Evolutionary conservation across 37 sponge, comb jelly and placozoan genomes (phyloP), one percentile per base, ranked within the genome.

Genomic region (Ianthella basta): DNA sequence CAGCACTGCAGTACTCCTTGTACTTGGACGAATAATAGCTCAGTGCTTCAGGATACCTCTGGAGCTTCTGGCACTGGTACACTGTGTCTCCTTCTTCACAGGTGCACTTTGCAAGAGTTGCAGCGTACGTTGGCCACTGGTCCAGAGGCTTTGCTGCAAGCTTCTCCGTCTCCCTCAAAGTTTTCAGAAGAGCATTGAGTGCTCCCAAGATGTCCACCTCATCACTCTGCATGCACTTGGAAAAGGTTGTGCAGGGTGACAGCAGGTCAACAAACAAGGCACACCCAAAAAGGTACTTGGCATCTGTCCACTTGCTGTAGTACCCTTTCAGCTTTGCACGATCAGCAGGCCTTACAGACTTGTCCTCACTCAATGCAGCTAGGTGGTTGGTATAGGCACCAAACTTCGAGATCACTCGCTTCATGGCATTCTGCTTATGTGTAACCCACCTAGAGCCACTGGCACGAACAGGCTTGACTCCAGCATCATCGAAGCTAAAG

Each of bases 251-350:
- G 66, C 89, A 92, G 44, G 92, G 92, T 50, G 65, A 65, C 73
- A 91, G 57, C 30, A 91, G 89, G 61, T 89, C 83, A 65, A 92
- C 77, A 83, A 87, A 91, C 93, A n/a, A n/a, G n/a, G n/a, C n/a
- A 84, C 90, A 92, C 19, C 93, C 90, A 20, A 92, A 56, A 16
- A 92, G 64, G 56, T 89, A 92, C 61, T 89, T 92, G n/a, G 87
- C 90, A 23, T 92, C 66, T 37, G 68, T 32, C 89, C 89, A 88
- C 68, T 88, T 73, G 15, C n/a, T 82, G 60, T 44, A 65, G 60
- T 88, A 89, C 21, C 84, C 90, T 34, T 72, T 77, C 33, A 89
- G 79, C 79, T 92, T 92, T 21, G 92, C 92, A 27, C 89, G 54
- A 60, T 87, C 88, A 85, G 80, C 67, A 73, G 81, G 37, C 8